Evolutionary conservation across 1,140 invertebrate species (phyloP).

Genomic region (Drosophila varians): DNA sequence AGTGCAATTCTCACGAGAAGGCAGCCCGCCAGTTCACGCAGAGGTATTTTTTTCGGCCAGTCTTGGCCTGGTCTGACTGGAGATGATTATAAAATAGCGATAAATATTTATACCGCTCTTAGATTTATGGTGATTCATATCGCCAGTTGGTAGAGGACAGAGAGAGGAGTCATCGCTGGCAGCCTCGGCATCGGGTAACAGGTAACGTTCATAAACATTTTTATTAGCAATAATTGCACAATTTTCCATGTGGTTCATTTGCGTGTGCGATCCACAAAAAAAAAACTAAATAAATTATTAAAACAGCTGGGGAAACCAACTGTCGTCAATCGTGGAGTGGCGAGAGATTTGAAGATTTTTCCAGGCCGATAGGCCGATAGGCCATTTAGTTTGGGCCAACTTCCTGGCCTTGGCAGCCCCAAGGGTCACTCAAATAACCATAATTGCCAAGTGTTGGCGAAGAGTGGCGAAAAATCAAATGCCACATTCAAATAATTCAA

Average conservation of each 20-base stretch:
- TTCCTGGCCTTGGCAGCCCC: conserved; percentile 55
- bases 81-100: conserved; percentile 76
- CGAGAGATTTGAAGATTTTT: conserved; percentile 7
- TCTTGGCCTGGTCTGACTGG: conserved; percentile 27
- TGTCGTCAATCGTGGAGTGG: conserved; percentile 48
- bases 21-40: conserved; percentile 53
- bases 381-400: conserved; percentile 22
- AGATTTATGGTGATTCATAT: conserved; percentile 77
- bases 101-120: conserved; percentile 79
- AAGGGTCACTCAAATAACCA: conserved; percentile 48
- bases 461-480: conserved; percentile 46
- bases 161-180: conserved; percentile 35
- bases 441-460: conserved; percentile 46
- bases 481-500: conserved; percentile 67
- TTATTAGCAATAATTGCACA: conserved; percentile 75
- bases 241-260: conserved; percentile 63
- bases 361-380: conserved; percentile 13
- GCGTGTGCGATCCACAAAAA: conserved; percentile 41
- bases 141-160: conserved; percentile 10
- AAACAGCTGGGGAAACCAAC: conserved; percentile 23
- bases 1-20: conserved; percentile 67
- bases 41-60: conserved; percentile 27
- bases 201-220: conserved; percentile 70
- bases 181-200: conserved; percentile 59
- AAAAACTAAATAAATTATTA: background rate